These are phyloP conservation scores for Drosophila equinoxialis DNA, from an alignment of 1,140 invertebrate genomes.

Conservation along the genomic window DNA sequence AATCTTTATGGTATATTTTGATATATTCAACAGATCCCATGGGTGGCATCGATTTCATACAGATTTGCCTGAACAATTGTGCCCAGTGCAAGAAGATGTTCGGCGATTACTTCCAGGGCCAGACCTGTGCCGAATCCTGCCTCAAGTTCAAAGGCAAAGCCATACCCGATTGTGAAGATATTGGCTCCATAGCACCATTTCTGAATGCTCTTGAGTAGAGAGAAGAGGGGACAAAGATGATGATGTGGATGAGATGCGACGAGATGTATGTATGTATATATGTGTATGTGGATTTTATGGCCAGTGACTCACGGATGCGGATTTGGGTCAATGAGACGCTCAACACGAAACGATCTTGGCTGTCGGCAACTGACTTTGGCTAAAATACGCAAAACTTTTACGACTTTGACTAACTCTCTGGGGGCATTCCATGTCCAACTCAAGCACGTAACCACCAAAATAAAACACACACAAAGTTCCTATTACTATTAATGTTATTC, in stretches of 20 bases:
- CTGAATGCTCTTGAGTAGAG: constrained; percentile 85
- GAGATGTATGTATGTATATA: constrained; percentile 16
- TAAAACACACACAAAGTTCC: constrained; percentile 36
- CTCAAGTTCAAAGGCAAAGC: constrained; percentile 91
- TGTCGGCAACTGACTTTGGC: constrained; percentile 30
- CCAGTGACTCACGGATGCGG: constrained; percentile 56
- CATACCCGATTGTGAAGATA: constrained; percentile 92
- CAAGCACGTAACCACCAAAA: constrained; percentile 46
- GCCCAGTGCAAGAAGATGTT: constrained; percentile 94
- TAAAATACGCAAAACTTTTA: constrained; percentile 36
- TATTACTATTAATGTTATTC: constrained; percentile 42
- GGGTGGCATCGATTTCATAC: constrained; percentile 78
- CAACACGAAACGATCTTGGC: constrained; percentile 49
- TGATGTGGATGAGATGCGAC: too few relatives aligned
- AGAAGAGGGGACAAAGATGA: background rate
- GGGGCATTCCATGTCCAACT: constrained; percentile 4
- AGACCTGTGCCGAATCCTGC: constrained; percentile 91
- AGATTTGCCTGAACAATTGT: constrained; percentile 91
- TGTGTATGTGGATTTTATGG: constrained; percentile 47
- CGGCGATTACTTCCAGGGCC: constrained; percentile 92
- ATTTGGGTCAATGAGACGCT: constrained; percentile 71
- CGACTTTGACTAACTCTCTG: constrained; percentile 42
- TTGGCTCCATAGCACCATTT: constrained; percentile 90
- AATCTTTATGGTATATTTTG: background rate
- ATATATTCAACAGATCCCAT: constrained; percentile 59